Percentiles rank a stretch among this genome's conserved stretches.
Conservation (phyloP, 2,113 vertebrate species). For the Galemys pyrenaicus region DNA sequence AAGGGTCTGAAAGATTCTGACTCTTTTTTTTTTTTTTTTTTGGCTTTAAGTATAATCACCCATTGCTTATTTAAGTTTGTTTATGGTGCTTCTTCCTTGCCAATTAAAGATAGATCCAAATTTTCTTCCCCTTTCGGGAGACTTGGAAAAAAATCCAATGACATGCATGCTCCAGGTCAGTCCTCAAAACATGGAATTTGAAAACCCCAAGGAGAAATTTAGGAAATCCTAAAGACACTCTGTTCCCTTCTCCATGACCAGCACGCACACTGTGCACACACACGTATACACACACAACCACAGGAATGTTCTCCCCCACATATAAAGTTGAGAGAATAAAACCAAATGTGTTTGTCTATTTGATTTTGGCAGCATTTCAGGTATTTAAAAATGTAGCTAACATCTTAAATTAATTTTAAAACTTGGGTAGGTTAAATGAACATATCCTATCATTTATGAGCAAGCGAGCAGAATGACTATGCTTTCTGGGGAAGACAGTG, state of each 20-base stretch:
- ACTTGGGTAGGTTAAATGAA: neutral
- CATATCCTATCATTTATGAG: neutral
- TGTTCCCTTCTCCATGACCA: neutral
- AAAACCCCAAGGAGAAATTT: neutral
- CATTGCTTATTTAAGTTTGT: neutral
- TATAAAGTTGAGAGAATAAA: neutral
- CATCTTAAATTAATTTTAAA: constrained; percentile 31
- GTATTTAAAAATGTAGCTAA: constrained; percentile 28
- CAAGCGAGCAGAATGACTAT: neutral
- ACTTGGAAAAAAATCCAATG: no score
- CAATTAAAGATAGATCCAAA: neutral
- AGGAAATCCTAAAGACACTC: neutral
- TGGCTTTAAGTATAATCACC: neutral
- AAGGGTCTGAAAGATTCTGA: neutral
- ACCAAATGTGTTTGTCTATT: neutral
- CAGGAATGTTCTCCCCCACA: neutral
- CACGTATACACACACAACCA: neutral
- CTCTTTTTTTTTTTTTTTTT: neutral
- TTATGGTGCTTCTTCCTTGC: neutral
- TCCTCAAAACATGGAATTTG: neutral
- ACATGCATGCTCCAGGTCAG: neutral
- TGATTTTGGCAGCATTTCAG: constrained; percentile 15
- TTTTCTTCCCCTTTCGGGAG: neutral
- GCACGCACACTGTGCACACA: fast-evolving
- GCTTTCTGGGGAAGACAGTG: neutral